A percentile compares a stretch with the other conserved stretches of the same genome.
Conservation (phyloP, 2,888 invertebrate species). For the Micoletzkya japonica region DNA sequence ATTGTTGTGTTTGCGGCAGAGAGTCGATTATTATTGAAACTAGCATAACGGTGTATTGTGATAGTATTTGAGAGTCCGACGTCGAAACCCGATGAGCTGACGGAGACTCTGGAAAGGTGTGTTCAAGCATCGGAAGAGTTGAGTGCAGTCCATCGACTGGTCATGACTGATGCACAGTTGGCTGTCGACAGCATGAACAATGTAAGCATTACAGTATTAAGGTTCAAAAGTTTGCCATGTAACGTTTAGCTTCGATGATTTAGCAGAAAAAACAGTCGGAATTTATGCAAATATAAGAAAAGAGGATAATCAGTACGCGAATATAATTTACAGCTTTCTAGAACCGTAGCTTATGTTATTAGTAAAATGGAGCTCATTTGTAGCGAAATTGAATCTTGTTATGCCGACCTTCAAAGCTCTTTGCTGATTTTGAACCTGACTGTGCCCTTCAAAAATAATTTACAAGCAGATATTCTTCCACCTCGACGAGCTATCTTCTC, state of each 20-base stretch:
- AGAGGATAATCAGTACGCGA: neutral
- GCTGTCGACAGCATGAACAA: conserved; percentile 9
- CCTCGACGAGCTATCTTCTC: conserved; percentile 4
- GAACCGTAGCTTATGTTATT: neutral
- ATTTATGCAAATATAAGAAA: neutral
- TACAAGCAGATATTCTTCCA: conserved; percentile 5
- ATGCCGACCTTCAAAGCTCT: too few species aligned
- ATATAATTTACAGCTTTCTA: too few species aligned
- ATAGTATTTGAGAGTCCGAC: conserved; percentile 7
- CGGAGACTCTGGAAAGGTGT: conserved; percentile 3
- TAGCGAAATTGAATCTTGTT: neutral
- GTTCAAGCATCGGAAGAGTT: conserved; percentile 15
- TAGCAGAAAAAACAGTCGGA: too few species aligned
- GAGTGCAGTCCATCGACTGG: conserved; percentile 4
- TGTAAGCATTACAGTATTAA: too few species aligned
- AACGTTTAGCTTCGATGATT: too few species aligned
- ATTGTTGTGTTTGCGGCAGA: too few species aligned
- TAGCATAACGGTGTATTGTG: neutral
- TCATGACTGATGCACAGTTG: conserved; percentile 1
- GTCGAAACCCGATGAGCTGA: neutral
- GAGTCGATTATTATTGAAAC: too few species aligned
- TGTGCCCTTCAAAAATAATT: neutral
- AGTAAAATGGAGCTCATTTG: neutral
- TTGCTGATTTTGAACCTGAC: too few species aligned
- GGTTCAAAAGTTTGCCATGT: too few species aligned